These are phyloP conservation scores for Parnassius mnemosyne DNA, from an alignment of 2,888 invertebrate species.

Conservation along the genomic window DNA sequence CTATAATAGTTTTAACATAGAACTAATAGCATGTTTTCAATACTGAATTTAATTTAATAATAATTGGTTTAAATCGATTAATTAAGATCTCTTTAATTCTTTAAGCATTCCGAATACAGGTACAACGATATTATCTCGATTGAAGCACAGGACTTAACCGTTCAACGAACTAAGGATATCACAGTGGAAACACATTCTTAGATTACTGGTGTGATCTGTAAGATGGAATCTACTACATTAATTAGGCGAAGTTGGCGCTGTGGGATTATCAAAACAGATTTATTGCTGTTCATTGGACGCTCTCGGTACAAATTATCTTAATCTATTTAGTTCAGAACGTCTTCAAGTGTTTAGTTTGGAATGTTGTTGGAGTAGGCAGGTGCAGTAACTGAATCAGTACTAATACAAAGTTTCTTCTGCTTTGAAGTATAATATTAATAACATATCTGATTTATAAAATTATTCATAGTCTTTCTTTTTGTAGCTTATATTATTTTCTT, in stretches of 20 bases:
- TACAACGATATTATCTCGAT: neutral
- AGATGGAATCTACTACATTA: conserved; percentile 44
- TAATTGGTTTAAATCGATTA: no score
- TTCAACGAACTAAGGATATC: conserved; percentile 55
- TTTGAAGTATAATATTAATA: no score
- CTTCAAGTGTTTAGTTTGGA: conserved; percentile 19
- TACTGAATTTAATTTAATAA: no score
- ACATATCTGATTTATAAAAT: no score
- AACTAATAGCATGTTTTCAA: no score
- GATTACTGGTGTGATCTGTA: conserved; percentile 46
- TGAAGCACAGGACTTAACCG: conserved; percentile 38
- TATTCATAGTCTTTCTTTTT: no score
- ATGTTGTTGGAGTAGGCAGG: conserved; percentile 9
- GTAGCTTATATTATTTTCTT: no score
- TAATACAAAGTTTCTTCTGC: neutral
- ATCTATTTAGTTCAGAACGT: conserved; percentile 36
- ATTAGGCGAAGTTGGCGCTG: conserved; percentile 31
- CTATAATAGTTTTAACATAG: no score
- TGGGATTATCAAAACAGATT: conserved; percentile 48
- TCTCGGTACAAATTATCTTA: conserved; percentile 35
- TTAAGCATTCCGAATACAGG: no score
- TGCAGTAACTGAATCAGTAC: conserved; percentile 6
- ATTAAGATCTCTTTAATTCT: no score
- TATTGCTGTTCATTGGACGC: conserved; percentile 37
- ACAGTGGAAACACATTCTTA: conserved; percentile 49